Evolutionary conservation across 2,797 vertebrate genomes (phyloP), one percentile per base, ranked within the genome.

Genomic region (Propithecus perrieri): DNA sequence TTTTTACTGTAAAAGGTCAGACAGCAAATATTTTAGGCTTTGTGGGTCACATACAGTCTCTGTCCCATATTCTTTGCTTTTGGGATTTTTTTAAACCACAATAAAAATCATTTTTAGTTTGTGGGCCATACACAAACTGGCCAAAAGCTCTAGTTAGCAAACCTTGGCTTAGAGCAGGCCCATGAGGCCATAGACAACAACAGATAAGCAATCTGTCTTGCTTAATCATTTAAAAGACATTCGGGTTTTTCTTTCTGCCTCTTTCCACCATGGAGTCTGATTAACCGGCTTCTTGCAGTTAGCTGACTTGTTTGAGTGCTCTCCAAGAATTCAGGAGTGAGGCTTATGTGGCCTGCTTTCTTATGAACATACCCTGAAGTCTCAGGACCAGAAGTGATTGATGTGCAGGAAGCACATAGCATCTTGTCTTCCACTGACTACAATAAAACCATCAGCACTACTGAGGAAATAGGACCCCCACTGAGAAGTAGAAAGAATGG

Each of bases 321-420:
- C n/a, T 94, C 84, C 86, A 92, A 85, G 84, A 93, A 89, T 61
- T 94, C 80, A 79, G 67, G 50, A 89, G 74, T 41, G 26, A 92
- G 33, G 92, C 96, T 96, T 96, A 43, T 97, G 94, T 96, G 93
- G 95, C 97, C 86, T 22, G 75, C 65, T 67, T 59, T 84, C 84
- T 96, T 89, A 89, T 33, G 74, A 97, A 93, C 65, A 74, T 50
- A 95, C 67, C 95, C 96, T 38, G 59, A 97, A 95, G 97, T 85
- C 38, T 92, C 80, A 95, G 93, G 97, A 89, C 92, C 48, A 13
- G 85, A 78, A 95, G 91, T 96, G 96, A 98, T 95, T 98, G 97
- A 98, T 96, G 97, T 90, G n/a, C 97, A 97, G 97, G 92, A 98
- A 99, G 98, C 97, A 97, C 98, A 97, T 96, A 93, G 89, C 86